These are phyloP conservation scores for Myiozetetes cayanensis DNA, from an alignment of 2,113 vertebrate species.

Conservation along the genomic window DNA sequence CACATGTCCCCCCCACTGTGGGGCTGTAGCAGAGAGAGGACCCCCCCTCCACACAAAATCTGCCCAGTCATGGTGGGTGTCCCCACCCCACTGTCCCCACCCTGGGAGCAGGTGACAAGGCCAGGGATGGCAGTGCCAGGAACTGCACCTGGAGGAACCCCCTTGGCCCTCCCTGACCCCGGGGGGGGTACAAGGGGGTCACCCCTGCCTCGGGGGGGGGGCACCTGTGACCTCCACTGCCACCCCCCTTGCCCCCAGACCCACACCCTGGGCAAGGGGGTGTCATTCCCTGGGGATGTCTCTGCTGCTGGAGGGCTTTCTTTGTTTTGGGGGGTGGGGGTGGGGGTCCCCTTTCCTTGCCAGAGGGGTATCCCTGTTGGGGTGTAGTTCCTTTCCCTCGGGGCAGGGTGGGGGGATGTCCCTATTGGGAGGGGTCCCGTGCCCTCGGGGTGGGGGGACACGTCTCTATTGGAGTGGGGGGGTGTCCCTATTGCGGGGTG, in stretches of 20 bases:
- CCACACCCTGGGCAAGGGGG: neutral
- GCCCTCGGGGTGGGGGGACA: too few relatives aligned
- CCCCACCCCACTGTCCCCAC: neutral
- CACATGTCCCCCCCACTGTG: neutral
- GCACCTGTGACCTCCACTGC: neutral
- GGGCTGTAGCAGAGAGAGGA: neutral
- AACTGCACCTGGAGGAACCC: neutral
- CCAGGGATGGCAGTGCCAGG: neutral
- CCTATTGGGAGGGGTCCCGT: too few relatives aligned
- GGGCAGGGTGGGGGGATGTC: too few relatives aligned
- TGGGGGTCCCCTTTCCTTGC: too few relatives aligned
- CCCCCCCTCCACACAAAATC: neutral
- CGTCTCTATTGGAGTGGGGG: too few relatives aligned
- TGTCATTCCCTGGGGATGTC: neutral
- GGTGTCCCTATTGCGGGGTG: too few relatives aligned
- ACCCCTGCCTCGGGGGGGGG: neutral
- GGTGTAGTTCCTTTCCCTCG: too few relatives aligned
- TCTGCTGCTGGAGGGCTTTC: neutral
- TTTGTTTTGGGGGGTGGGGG: neutral
- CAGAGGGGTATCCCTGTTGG: too few relatives aligned
- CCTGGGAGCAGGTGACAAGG: neutral
- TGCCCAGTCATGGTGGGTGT: neutral
- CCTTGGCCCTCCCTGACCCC: neutral
- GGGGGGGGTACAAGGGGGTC: neutral
- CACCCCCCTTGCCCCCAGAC: neutral